Base-by-base conservation (phyloP, 2,113 vertebrate genomes). In the Alligator mississippiensis region DNA sequence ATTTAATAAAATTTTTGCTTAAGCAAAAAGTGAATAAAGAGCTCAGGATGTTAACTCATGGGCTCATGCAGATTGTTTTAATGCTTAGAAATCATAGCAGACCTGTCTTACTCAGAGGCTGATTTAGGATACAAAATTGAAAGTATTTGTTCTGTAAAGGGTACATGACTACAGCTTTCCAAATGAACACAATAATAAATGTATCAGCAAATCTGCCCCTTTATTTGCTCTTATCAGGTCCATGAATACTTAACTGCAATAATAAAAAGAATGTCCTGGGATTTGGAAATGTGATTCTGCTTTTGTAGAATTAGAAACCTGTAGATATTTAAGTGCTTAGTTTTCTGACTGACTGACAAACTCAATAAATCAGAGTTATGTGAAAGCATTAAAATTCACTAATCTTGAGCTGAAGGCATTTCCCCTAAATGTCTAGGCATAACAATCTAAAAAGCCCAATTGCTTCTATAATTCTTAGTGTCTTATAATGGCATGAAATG, bases 81-180 rank as follows among this genome's bases (percentile, higher is more conserved):
- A 47, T 54, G 25, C 11, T 10, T 12, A 22, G 13, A 17, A n/a
- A 24, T 82, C 54, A 8, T 7, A 76, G 47, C 57, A 62, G 66
- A 19, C n/a, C 9, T 87, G 63, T 58, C 34, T 55, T 58, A 66
- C 66, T 38, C 19, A 25, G 47, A 77, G 19, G 47, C 5, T 59
- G 21, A 3, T 30, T 70, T 57, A 72, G 27, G 21, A 25, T 18
- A 14, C 47, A 47, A 60, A 54, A 10, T 5, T 22, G 16, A 9
- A 3, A 1, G 3, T 1, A 21, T 1, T 5, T 1, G 22, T 55
- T 10, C 60, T 4, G 60, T 9, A 18, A 5, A 22, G 9, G 5
- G 22, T 63, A 64, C 6, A 2, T 17, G 28, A 14, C n/a, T 58
- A 8, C 54, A 57, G 16, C 10, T 15, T 3, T 57, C 55, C 15